Percentiles rank a stretch among this genome's conserved stretches.
phyloP scores from a whole-genome alignment of 2,797 vertebrate genomes.

The Siniperca scherzeri region DNA sequence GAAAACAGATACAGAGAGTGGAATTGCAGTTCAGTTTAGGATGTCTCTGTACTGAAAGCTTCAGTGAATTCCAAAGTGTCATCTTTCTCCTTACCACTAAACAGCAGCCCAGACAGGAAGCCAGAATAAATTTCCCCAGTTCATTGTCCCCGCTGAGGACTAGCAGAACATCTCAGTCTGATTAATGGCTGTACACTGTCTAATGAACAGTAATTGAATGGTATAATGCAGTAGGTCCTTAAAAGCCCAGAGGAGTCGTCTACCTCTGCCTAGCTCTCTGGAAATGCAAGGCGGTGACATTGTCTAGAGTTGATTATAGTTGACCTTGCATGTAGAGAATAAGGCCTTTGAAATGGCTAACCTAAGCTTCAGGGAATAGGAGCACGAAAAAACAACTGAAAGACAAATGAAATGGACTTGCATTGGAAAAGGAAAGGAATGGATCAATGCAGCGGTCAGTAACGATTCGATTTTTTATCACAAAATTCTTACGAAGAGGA shows the following conservation, averaged over 20 bases:
- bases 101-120: constrained; percentile 66
- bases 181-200: constrained; percentile 85
- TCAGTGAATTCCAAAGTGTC: constrained; percentile 64
- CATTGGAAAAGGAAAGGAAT: constrained; percentile 79
- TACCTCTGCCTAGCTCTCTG: constrained; percentile 60
- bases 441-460: constrained; percentile 86
- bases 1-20: constrained; percentile 44
- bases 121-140: constrained; percentile 78
- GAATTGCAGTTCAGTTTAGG: constrained; percentile 52
- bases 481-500: constrained; percentile 86
- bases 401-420: constrained; percentile 82
- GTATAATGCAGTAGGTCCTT: constrained; percentile 82
- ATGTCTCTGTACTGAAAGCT: constrained; percentile 45
- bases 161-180: constrained; percentile 83
- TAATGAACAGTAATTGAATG: constrained; percentile 90
- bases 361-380: constrained; percentile 77
- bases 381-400: constrained; percentile 79
- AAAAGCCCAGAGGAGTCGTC: constrained; percentile 81
- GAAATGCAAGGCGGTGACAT: constrained; percentile 79
- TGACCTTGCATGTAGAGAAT: constrained; percentile 84
- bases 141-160: constrained; percentile 78
- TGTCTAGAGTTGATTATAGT: constrained; percentile 85
- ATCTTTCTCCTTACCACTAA: constrained; percentile 61
- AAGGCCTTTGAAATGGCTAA: constrained; percentile 82
- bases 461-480: constrained; percentile 87